phyloP scores from a whole-genome alignment of 2,797 vertebrate genomes.

The Neostethus bicornis region DNA sequence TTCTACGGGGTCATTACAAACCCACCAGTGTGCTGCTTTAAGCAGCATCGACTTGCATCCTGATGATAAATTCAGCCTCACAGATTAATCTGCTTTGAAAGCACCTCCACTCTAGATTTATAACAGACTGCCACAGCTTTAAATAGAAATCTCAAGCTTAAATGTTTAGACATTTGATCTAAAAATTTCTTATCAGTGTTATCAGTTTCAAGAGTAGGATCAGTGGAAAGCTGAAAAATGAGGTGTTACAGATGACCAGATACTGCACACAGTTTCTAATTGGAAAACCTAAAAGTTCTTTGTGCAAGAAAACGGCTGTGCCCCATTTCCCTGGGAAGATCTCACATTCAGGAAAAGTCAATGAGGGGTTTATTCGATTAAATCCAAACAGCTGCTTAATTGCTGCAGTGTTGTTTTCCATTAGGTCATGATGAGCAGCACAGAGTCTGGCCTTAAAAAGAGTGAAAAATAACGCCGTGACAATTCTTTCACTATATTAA shows the following conservation, averaged over 20 bases:
- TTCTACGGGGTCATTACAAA: conserved; percentile 40
- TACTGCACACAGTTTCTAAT: conserved; percentile 20
- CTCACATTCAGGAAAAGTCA: conserved; percentile 30
- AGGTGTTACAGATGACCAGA: not conserved
- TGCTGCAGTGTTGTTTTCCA: conserved; percentile 58
- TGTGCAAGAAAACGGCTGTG: conserved; percentile 10
- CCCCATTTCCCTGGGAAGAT: conserved; percentile 28
- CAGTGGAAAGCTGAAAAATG: not conserved
- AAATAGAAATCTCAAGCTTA: not conserved
- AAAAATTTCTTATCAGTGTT: not conserved
- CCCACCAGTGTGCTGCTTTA: conserved; percentile 46
- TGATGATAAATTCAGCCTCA: conserved; percentile 25
- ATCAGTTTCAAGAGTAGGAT: not conserved
- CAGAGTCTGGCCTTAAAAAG: conserved; percentile 34
- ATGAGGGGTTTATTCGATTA: conserved; percentile 61
- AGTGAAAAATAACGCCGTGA: conserved; percentile 49
- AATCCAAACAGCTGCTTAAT: conserved; percentile 69
- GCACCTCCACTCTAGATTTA: conserved; percentile 16
- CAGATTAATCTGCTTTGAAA: conserved; percentile 16
- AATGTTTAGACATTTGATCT: not conserved
- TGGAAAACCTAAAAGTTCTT: conserved; percentile 13
- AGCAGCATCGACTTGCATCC: conserved; percentile 54
- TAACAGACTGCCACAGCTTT: not conserved
- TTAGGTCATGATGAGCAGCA: conserved; percentile 58
- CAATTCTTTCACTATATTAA: conserved; percentile 48